Percentiles rank a stretch among this genome's conserved stretches.
Conservation (phyloP, 2,113 vertebrate species). For the Callospermophilus lateralis region DNA sequence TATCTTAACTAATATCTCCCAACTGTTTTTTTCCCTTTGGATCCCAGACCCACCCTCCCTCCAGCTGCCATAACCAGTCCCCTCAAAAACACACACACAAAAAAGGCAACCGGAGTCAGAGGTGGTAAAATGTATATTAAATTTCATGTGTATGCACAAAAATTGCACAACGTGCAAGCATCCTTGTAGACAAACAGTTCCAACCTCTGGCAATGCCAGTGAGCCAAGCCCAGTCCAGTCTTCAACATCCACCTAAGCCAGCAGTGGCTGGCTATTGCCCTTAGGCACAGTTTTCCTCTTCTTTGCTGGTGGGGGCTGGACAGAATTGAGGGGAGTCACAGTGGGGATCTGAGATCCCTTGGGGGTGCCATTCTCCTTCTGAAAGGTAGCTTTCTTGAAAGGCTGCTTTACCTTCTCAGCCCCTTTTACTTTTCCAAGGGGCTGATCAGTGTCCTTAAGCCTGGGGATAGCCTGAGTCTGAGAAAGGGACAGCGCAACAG, state of each 20-base stretch:
- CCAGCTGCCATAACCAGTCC: background rate
- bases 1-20: background rate
- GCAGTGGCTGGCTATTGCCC: background rate
- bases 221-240: background rate
- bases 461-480: background rate
- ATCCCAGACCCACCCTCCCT: background rate
- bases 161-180: background rate
- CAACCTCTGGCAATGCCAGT: background rate
- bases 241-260: background rate
- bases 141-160: constrained; percentile 20
- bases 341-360: background rate
- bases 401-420: constrained; percentile 34
- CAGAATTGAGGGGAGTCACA: background rate
- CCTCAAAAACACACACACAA: background rate
- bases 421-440: background rate
- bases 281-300: constrained; percentile 59
- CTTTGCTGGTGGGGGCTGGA: constrained; percentile 74
- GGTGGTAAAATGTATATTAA: constrained; percentile 58
- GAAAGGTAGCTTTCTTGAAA: constrained; percentile 45
- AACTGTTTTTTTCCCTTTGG: background rate
- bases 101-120: constrained; percentile 33
- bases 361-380: constrained; percentile 42
- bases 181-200: background rate
- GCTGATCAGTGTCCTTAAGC: background rate
- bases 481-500: background rate